These are phyloP conservation scores for Astatotilapia flaviijosephi DNA, from an alignment of 2,113 vertebrate species.

Conservation along the genomic window DNA sequence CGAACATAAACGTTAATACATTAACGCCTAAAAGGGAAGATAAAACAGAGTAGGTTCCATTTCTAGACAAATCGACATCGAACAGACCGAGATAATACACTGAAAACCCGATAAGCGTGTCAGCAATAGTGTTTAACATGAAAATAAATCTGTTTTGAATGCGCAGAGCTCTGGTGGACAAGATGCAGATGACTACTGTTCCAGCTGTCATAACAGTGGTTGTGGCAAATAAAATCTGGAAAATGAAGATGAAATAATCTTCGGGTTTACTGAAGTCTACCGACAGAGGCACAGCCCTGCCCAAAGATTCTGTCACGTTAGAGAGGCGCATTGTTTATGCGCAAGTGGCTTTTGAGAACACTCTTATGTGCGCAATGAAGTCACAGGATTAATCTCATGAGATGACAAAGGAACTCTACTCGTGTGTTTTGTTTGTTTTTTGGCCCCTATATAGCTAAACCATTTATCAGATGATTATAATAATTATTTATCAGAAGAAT, in stretches of 20 bases:
- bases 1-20: conserved; percentile 60
- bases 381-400: background rate
- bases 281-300: conserved; percentile 34
- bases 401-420: background rate
- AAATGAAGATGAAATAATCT: conserved; percentile 59
- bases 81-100: conserved; percentile 66
- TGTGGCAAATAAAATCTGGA: conserved; percentile 59
- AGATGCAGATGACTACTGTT: conserved; percentile 50
- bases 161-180: conserved; percentile 39
- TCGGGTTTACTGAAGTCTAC: conserved; percentile 44
- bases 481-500: background rate
- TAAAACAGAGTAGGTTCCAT: conserved; percentile 44
- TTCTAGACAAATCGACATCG: conserved; percentile 59
- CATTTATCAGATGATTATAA: background rate
- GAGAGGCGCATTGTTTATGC: background rate
- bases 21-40: conserved; percentile 59
- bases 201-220: conserved; percentile 42
- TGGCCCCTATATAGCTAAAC: background rate
- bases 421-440: background rate
- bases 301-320: conserved; percentile 9
- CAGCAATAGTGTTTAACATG: conserved; percentile 68
- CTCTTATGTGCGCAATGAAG: background rate
- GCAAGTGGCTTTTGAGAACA: background rate
- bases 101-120: conserved; percentile 59
- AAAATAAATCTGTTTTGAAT: conserved; percentile 67